These are phyloP conservation scores for Synergus umbraculus DNA, from an alignment of 2,888 invertebrate genomes.

Conservation along the genomic window DNA sequence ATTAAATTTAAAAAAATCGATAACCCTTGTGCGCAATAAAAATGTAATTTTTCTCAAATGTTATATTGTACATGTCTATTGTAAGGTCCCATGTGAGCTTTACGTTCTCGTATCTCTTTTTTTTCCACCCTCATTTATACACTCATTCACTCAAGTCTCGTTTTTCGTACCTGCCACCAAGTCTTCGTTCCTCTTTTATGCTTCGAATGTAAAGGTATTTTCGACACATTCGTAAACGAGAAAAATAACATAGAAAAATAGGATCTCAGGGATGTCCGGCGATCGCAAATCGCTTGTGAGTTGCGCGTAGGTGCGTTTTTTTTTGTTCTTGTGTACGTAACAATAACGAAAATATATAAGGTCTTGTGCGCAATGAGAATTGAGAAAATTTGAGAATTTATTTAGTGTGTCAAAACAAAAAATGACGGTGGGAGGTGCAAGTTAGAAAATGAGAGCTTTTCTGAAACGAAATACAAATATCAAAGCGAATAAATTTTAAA, in stretches of 20 bases:
- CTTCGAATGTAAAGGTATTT: conserved; percentile 39
- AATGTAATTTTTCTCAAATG: conserved; percentile 19
- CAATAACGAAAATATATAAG: conserved; percentile 15
- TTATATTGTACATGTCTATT: conserved; percentile 36
- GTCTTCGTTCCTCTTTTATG: conserved; percentile 31
- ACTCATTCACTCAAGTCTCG: conserved; percentile 36
- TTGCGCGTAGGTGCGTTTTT: conserved; percentile 29
- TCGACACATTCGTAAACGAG: conserved; percentile 30
- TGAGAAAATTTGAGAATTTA: background rate
- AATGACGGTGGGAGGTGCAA: no score
- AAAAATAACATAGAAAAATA: conserved; percentile 41
- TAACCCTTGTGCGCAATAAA: conserved; percentile 37
- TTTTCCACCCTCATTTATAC: conserved; percentile 4
- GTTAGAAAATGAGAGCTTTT: no score
- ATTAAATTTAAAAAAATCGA: conserved; percentile 13
- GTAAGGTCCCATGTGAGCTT: conserved; percentile 43
- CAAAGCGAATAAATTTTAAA: no score
- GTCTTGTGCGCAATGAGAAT: conserved; percentile 28
- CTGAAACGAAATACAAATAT: no score
- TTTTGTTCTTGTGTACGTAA: conserved; percentile 12
- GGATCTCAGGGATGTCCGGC: conserved; percentile 32
- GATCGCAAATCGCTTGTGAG: conserved; percentile 40
- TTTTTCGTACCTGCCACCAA: conserved; percentile 18
- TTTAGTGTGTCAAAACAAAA: no score
- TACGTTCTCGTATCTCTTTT: conserved; percentile 12